Conservation (phyloP, 2,888 invertebrate species). For the Rambutsinella grinnellia region DNA sequence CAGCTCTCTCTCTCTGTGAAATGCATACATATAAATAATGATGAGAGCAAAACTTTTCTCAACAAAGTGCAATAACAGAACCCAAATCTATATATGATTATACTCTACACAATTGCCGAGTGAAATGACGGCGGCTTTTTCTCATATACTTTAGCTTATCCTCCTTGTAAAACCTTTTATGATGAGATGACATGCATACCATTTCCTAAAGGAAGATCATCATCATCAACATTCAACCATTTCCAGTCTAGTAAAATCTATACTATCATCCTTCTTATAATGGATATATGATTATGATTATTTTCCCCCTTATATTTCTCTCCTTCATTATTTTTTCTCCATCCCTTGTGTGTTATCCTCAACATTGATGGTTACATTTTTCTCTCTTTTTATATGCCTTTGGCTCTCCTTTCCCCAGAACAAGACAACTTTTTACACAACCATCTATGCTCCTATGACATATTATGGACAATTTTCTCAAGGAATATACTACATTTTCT, state of each 20-base stretch:
- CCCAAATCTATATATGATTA: not conserved
- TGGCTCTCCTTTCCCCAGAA: not conserved
- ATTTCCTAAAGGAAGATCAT: not conserved
- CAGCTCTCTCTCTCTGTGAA: not conserved
- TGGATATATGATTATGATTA: not conserved
- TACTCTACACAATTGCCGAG: not conserved
- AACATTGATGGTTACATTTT: not conserved
- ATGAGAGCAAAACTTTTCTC: not conserved
- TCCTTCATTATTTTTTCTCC: not conserved
- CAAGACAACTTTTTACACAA: slow-evolving; percentile 3
- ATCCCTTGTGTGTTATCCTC: not conserved
- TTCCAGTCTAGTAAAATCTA: no score
- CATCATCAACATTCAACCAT: slow-evolving; percentile 13
- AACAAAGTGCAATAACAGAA: not conserved
- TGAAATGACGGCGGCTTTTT: not conserved
- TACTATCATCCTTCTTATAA: no score
- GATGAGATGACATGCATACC: not conserved
- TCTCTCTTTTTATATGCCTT: not conserved
- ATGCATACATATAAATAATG: not conserved
- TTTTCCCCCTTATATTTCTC: no score
- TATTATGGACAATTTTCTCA: slow-evolving; percentile 38
- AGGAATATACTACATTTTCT: not conserved
- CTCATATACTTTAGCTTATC: not conserved
- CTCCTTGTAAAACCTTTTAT: not conserved
- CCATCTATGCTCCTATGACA: slow-evolving; percentile 13